Evolutionary conservation across 2,888 invertebrate species (phyloP).

Genomic region (Tortricodes alternella): DNA sequence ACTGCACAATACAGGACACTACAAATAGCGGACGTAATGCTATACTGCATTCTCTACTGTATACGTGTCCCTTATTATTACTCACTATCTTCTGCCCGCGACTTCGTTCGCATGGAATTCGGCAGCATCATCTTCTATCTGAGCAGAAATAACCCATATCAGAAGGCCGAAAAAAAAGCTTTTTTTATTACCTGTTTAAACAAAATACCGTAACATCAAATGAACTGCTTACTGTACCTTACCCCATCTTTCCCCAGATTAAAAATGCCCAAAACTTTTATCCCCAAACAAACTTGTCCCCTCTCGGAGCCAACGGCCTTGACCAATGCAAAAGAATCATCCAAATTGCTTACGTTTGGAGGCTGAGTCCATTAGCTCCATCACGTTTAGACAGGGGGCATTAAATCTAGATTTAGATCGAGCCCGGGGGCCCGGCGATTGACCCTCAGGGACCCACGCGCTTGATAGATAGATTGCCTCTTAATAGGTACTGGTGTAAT

Average conservation of each 20-base stretch:
- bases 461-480: slow-evolving; percentile 18
- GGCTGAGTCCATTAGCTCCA: background rate
- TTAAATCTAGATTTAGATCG: slow-evolving; percentile 19
- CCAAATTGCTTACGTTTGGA: background rate
- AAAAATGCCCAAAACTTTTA: background rate
- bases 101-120: too few species aligned
- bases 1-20: too few species aligned
- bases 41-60: too few species aligned
- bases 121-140: too few species aligned
- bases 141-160: too few species aligned
- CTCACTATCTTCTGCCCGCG: too few species aligned
- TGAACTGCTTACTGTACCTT: background rate
- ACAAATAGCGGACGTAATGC: too few species aligned
- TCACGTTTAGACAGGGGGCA: slow-evolving; percentile 13
- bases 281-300: background rate
- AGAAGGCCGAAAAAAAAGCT: too few species aligned
- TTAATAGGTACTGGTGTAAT: slow-evolving; percentile 15
- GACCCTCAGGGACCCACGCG: slow-evolving; percentile 3
- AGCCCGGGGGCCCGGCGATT: background rate
- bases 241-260: background rate
- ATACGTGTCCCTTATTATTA: too few species aligned
- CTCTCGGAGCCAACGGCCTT: background rate
- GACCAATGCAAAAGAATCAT: background rate
- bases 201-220: background rate
- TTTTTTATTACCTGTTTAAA: too few species aligned